Base-by-base conservation (phyloP, 2,888 invertebrate genomes). In the Crioceris asparagi region DNA sequence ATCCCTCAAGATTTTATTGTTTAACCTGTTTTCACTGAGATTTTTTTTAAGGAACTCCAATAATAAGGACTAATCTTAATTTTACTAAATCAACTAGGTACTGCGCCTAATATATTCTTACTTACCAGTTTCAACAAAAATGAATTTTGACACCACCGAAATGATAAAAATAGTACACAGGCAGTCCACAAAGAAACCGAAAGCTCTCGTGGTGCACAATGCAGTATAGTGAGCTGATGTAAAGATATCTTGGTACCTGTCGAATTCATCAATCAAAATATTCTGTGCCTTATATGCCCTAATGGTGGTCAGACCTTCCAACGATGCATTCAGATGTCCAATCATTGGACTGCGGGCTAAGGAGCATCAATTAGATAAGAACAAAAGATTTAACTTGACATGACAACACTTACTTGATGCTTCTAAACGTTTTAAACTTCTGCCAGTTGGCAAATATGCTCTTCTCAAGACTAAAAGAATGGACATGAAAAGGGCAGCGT, bases 281-380 rank as follows among this genome's bases (percentile, higher is more conserved):
- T 46, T 41, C 45, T 64, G 53, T 6, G 59, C 60, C 27, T 53
- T 51, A 32, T 52, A 59, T 5, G 62, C 62, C 43, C 63, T 49
- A 16, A 64, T 61, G 15, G 61, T 64, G 17, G 60, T 54, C n/a
- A 63, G 38, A n/a, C 64, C 64, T 45, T 63, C 62, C n/a, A 64
- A 42, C 3, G 62, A 58, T 8, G 64, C 54, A 40, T 61, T 64
- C 7, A 64, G 38, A 33, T 61, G 61, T 11, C 62, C 63, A 21
- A 63, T 44, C 39, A 63, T 51, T 8, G 64, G 63, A 46, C 62
- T 61, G 39, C 61, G 50, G 32, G 60, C 63, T 62, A 46, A 23
- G 41, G 43, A 56, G 53, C 26, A 47, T 15, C 21, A 16, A 26
- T 7, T 6, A 21, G 10, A 21, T 7, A 21, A 7, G 10, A 21